Conservation (phyloP, 2,888 invertebrate species). For the Agelastica alni region DNA sequence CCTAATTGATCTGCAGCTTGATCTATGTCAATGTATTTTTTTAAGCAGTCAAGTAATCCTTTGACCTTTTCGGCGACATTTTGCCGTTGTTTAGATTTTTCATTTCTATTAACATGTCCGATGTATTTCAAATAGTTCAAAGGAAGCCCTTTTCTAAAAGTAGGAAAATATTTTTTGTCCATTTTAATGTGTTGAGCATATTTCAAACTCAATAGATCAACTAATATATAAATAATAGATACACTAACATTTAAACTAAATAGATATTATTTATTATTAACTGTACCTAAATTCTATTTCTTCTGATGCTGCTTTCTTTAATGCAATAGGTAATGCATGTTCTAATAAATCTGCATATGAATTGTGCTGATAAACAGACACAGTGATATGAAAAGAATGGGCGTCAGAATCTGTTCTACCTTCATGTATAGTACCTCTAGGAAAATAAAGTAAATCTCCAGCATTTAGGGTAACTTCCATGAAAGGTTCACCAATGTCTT, state of each 20-base stretch:
- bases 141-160: constrained; percentile 69
- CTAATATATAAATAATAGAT: too few relatives aligned
- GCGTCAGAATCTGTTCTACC: constrained; percentile 75
- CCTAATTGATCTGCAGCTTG: constrained; percentile 86
- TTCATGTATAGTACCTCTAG: constrained; percentile 86
- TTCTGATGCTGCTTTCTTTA: constrained; percentile 71
- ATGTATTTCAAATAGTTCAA: constrained; percentile 74
- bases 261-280: too few relatives aligned
- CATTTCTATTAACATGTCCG: constrained; percentile 70
- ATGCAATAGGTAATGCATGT: constrained; percentile 73
- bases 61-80: constrained; percentile 61
- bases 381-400: constrained; percentile 93
- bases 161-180: too few relatives aligned
- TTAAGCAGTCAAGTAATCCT: constrained; percentile 63
- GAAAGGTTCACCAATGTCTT: constrained; percentile 78
- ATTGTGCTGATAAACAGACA: constrained; percentile 90
- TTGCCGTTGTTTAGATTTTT: constrained; percentile 50
- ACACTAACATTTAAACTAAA: too few relatives aligned
- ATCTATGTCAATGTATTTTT: constrained; percentile 70
- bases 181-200: too few relatives aligned
- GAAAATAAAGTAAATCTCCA: constrained; percentile 93
- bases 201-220: too few relatives aligned
- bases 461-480: constrained; percentile 78
- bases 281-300: constrained; percentile 67
- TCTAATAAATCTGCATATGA: constrained; percentile 89